Base-by-base conservation (phyloP, 1,140 invertebrate genomes). In the Penaeus indicus region DNA sequence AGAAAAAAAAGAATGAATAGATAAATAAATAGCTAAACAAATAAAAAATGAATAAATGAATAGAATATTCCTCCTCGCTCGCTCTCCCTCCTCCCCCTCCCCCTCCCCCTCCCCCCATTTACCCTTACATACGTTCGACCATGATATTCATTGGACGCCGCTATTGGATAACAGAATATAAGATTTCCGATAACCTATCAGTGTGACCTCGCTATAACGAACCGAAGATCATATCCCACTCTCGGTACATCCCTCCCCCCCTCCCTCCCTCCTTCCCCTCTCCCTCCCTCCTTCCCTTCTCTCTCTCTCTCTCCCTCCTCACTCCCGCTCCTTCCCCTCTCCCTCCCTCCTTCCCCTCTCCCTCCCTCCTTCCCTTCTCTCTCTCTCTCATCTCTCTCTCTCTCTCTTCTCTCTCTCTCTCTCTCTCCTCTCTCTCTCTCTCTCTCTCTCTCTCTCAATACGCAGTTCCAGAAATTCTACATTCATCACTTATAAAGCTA, bases 231-330 rank as follows among this genome's bases (percentile, higher is more conserved):
- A 47, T 47, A 47, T 47, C 42, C 42, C 10, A 47, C 10, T 47
- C 42, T 47, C 42, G 42, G 42, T 47, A 10, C 42, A 13, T 83
- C 61, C 63, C 47, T 82, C 80, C 62, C 61, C 63, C 63, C 47
- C 75, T 21, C 19, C 84, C 75, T 72, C 61, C 69, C 75, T 67
- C 61, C 67, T 85, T 67, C 60, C 67, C 75, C 84, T 77, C 84
- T 85, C 81, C 63, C 81, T 83, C 61, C 63, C 81, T 83, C 60
- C 63, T 61, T 83, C 62, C 67, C 82, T 64, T 19, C 67, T 27
- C 32, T 25, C 54, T 67, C 3, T 10, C 22, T 42, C 21, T 0
- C 11, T 8, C 3, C n/a, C 32, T 42, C 32, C 3, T 84, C 64
- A 38, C 3, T 38, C 61, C 67, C 18, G 18, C 84, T 54, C n/a